Base-by-base conservation (phyloP, 2,888 invertebrate genomes). In the Amorpha juglandis region DNA sequence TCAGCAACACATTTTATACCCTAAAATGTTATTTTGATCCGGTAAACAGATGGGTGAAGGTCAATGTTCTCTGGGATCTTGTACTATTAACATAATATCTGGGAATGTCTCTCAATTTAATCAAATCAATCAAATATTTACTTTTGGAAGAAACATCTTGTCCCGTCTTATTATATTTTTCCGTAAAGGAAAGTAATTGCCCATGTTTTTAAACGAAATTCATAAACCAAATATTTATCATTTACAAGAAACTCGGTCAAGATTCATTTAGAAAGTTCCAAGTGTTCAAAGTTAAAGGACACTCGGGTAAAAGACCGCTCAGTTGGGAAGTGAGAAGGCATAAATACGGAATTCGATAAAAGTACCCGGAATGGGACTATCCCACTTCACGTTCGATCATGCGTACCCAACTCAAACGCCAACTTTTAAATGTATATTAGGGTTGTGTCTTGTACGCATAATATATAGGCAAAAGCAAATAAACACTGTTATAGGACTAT, bases 271-370 rank as follows among this genome's bases (percentile, higher is more conserved):
- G 9, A 42, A 58, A 58, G 38, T 58, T 58, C 12, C 9, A 42
- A 58, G 19, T 42, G 19, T 19, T 33, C 19, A 42, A 63, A 63
- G 3, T 51, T 38, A 38, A 63, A 63, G 6, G 50, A 35, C 33
- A 63, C 16, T 11, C 63, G 19, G 35, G 38, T 51, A 63, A 50
- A 63, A 50, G 35, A 33, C n/a, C 58, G 12, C 12, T 42, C 38
- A 42, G 38, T 63, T 33, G 33, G 11, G 16, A 65, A 65, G 35
- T 47, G 48, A 55, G 42, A 11, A 16, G 50, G 19, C 33, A 55
- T 73, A 78, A 75, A 77, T 76, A 73, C 73, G 73, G 70, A 80
- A 81, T 75, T 76, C 77, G 75, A 82, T 81, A 82, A 82, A 82
- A 82, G 78, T 83, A 71, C 66, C 66, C 64, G 67, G 73, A 72